Base-by-base conservation (phyloP, 2,888 invertebrate genomes). In the Stegana nigrithorax region DNA sequence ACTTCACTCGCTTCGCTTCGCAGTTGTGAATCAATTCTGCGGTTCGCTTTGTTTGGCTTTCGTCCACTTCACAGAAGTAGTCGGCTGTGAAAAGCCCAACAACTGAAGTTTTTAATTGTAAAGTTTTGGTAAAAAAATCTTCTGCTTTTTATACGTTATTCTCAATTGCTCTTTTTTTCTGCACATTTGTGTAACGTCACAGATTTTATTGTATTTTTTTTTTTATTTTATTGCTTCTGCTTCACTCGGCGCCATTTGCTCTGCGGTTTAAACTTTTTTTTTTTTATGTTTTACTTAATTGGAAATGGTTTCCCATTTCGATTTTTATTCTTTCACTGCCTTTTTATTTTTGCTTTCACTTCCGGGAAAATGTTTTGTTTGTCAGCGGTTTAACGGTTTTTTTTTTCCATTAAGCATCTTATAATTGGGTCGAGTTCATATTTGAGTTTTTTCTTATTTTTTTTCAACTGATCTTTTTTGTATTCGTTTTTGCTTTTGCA, bases 361-460 rank as follows among this genome's bases (percentile, higher is more conserved):
- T 21, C 19, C 1, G 2, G 14, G 12, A 12, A 45, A 45, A 19
- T 21, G 8, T 23, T 45, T 45, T 45, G 45, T 23, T 45, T 45
- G 23, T 3, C 45, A 21, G 3, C 23, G 45, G 8, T 45, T 45
- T 6, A 45, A 21, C 17, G 21, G 10, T 19, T 21, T 6, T 36
- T 36, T 36, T 45, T 23, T 45, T 19, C 23, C 19, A 45, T 45
- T 45, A 45, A 45, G 19, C 19, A 19, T 17, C 19, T 21, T 21
- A 45, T 45, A 45, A 45, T 45, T 45, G 45, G 45, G 45, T 45
- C 45, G 45, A 19, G 45, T 45, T 45, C 8, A 45, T 45, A 45
- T 21, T 45, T 21, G 19, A 6, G 21, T 21, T 45, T 45, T 45
- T 45, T 45, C 17, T 21, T 45, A 6, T 45, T 45, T 17, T 45